phyloP scores from a whole-genome alignment of 2,113 vertebrate species.

The Morone saxatilis region DNA sequence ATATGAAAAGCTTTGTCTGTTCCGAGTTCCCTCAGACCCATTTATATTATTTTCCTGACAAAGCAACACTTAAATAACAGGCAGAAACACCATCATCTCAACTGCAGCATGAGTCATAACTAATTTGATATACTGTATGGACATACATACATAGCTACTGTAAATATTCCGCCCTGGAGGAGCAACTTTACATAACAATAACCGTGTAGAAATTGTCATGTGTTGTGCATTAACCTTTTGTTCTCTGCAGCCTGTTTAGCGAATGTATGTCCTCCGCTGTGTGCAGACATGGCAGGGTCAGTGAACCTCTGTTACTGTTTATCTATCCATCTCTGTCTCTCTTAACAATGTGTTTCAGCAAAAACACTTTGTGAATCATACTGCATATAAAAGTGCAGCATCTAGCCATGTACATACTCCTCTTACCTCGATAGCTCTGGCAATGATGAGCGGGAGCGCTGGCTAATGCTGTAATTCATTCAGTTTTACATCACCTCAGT shows the following conservation, averaged over 20 bases:
- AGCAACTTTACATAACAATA: not conserved
- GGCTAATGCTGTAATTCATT: not conserved
- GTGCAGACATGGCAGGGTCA: not conserved
- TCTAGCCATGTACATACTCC: not conserved
- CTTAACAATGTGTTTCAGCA: not conserved
- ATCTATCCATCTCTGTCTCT: not conserved
- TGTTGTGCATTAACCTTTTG: not conserved
- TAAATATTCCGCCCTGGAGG: not conserved
- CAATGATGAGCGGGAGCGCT: no score
- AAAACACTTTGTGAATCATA: constrained; percentile 30
- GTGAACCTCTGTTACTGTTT: not conserved
- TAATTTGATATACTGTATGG: constrained; percentile 7
- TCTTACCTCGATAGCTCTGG: not conserved
- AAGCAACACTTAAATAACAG: not conserved
- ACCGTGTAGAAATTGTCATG: not conserved
- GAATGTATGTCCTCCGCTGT: not conserved
- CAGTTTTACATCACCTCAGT: constrained; percentile 11
- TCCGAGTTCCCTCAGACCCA: not conserved
- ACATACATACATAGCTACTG: not conserved
- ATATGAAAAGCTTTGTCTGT: not conserved
- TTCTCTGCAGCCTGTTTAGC: not conserved
- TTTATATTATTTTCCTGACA: constrained; percentile 1
- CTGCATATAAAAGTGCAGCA: constrained; percentile 9
- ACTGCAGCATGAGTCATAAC: not conserved
- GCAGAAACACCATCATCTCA: not conserved